Conservation (phyloP, 2,797 vertebrate genomes). For the Rhynchonycteris naso region DNA sequence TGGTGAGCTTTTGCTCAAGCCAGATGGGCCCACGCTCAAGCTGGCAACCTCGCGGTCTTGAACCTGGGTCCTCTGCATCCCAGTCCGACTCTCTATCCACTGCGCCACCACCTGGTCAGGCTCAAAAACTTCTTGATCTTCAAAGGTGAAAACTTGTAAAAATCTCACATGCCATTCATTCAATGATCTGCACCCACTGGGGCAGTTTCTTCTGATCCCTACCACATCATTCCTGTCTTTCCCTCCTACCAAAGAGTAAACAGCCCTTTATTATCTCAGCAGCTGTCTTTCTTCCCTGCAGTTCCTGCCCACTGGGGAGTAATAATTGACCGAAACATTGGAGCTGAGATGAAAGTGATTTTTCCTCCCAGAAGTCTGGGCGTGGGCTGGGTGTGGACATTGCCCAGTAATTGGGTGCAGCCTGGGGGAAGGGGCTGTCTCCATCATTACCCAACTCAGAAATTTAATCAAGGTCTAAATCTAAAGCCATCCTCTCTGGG, state of each 20-base stretch:
- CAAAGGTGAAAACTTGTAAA: not conserved
- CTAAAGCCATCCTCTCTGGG: not conserved
- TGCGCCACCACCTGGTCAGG: no score
- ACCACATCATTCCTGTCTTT: not conserved
- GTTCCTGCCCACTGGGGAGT: slow-evolving; percentile 56
- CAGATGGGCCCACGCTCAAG: no score
- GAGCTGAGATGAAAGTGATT: slow-evolving; percentile 77
- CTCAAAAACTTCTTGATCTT: not conserved
- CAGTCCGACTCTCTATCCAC: no score
- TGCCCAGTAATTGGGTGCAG: slow-evolving; percentile 68
- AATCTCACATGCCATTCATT: not conserved
- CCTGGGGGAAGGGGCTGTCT: not conserved
- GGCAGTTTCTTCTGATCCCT: not conserved
- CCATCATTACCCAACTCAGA: slow-evolving; percentile 26
- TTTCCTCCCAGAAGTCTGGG: slow-evolving; percentile 76
- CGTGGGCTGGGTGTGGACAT: slow-evolving; percentile 60
- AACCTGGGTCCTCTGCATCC: no score
- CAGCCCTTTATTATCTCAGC: slow-evolving; percentile 58
- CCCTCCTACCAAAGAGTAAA: slow-evolving; percentile 23
- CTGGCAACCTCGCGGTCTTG: no score
- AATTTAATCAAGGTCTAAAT: slow-evolving; percentile 58
- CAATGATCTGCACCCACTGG: not conserved
- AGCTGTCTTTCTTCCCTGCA: slow-evolving; percentile 26
- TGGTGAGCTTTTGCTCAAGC: no score
- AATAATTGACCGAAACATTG: slow-evolving; percentile 78